Base-by-base conservation (phyloP, 2,797 vertebrate species). In the Myripristis jacobus region DNA sequence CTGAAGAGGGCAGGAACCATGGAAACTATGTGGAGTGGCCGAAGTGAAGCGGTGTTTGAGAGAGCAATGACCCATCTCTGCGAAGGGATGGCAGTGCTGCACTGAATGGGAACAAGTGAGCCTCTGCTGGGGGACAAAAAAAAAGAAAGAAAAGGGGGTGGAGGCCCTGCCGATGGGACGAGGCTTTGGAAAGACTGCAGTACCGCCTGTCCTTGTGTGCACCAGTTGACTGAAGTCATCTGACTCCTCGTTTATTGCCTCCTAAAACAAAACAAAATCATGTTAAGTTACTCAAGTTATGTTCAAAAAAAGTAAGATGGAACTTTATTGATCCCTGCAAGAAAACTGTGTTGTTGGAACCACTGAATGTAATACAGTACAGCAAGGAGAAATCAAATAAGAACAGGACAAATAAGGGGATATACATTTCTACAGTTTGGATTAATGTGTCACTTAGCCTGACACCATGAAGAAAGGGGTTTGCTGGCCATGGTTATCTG, bases 21-120 rank as follows among this genome's bases (percentile, higher is more conserved):
- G 82, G 83, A 55, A 87, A 91, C 81, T 58, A 66, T 78, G 66
- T 83, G 78, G 81, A 87, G 84, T 60, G 82, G 43, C 71, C 78
- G 67, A 79, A 76, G 55, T 56, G 63, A 48, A 82, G 75, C 66
- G 5, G 51, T 29, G 48, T 61, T 16, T 19, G n/a, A 62, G 48
- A 48, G 67, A 76, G 62, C 69, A 67, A 25, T 77, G 77, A 85
- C 71, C 75, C 75, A 74, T 81, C 71, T 64, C 73, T 75, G 69
- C 66, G 62, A 56, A 19, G 21, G 41, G 53, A 61, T 47, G 24
- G 31, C 69, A 18, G 27, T 46, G 31, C 65, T 3, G 15, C 21
- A 46, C 19, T 69, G 75, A 85, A 77, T 59, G 53, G 63, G 53
- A 67, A 78, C 50, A 67, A 73, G 67, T 13, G 43, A 62, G 24